Evolutionary conservation across 2,888 invertebrate genomes (phyloP).

Genomic region (Thecophora atra): DNA sequence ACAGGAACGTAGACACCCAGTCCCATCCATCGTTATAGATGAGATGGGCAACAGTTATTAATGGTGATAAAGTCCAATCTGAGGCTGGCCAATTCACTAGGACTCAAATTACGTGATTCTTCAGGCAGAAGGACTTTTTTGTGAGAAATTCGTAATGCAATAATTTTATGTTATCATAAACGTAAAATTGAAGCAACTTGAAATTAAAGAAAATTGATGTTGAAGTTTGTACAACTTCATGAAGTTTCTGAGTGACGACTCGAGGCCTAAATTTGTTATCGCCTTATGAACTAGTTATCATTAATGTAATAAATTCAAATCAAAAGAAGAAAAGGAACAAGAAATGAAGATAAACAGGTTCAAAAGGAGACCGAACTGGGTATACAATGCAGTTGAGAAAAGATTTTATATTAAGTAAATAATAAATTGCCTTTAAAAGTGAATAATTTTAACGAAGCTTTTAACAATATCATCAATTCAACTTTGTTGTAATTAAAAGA

Average conservation of each 20-base stretch:
- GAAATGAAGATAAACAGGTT: neutral
- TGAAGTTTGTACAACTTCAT: neutral
- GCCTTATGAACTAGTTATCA: constrained; percentile 14
- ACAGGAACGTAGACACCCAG: neutral
- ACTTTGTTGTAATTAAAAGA: too few relatives aligned
- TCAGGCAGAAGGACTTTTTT: neutral
- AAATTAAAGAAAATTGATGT: constrained; percentile 17
- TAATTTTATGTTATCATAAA: constrained; percentile 17
- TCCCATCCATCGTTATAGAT: neutral
- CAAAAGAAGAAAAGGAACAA: constrained; percentile 5
- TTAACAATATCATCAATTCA: too few relatives aligned
- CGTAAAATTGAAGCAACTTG: too few relatives aligned
- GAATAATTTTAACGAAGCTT: too few relatives aligned
- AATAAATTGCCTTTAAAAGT: too few relatives aligned
- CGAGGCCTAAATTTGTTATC: constrained; percentile 25
- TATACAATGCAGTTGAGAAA: neutral
- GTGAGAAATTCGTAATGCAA: too few relatives aligned
- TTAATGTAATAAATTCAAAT: constrained; percentile 5
- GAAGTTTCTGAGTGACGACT: constrained; percentile 17
- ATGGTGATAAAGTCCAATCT: neutral
- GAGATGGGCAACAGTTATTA: neutral
- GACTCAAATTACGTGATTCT: neutral
- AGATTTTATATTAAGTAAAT: too few relatives aligned
- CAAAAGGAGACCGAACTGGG: constrained; percentile 1
- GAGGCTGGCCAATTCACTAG: neutral